Evolutionary conservation across 2,888 invertebrate genomes (phyloP), one percentile per base, ranked within the genome.

Genomic region (Drosophila algonquin): DNA sequence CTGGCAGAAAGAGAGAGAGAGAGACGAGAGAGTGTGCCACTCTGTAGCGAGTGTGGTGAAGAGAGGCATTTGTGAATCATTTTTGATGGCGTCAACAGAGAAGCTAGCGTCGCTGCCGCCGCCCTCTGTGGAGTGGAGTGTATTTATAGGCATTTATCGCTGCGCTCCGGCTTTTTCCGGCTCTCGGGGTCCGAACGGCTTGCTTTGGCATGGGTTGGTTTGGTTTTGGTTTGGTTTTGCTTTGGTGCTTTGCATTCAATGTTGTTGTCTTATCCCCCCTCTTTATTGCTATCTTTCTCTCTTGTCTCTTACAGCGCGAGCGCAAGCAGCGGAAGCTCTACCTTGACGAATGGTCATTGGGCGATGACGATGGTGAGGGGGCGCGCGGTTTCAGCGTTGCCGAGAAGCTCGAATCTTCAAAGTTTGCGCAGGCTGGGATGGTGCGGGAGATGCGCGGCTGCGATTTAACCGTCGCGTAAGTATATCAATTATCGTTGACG

Each of bases 311-410:
- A 40, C 93, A 98, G 97, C 94, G 98, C 90, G 96, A 97, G 93
- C 95, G 98, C 77, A 98, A 98, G 90, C 97, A 97, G 92, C 95
- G 97, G 80, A 98, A 98, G 93, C 94, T 97, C 48, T 98, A 98
- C 93, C 96, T 97, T 3, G 98, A 98, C 92, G 98, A 98, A 91
- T 97, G 97, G 96, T 95, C 97, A 1, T 94, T 98, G 79, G 98
- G 98, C 60, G 98, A 95, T 92, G 94, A 94, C 92, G 75, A 94
- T 61, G 78, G 97, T 92, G 98, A 98, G 89, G 96, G 96, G 14
- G 95, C 96, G 55, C 94, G 98, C 60, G 96, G 96, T 44, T 98
- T 98, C 92, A 97, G 96, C 81, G 94, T 99, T 55, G 97, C 98
- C 89, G 98, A 98, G 90, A 98, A 98, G 93, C 94, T 98, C 86